phyloP scores from a whole-genome alignment of 2,888 invertebrate species.

The Protodeltote pygarga region DNA sequence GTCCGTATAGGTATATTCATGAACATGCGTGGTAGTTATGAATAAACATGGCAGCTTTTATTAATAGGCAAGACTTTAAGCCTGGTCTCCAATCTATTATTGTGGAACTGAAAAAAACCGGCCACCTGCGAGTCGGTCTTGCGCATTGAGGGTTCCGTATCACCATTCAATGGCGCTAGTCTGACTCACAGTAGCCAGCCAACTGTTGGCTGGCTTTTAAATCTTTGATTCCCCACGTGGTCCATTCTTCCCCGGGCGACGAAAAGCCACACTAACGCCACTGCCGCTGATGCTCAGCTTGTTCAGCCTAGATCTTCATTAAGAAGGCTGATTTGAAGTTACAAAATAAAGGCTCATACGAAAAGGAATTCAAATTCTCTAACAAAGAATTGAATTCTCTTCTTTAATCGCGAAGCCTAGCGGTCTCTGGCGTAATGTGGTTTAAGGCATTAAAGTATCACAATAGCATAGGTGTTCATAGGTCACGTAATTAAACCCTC shows the following conservation, averaged over 20 bases:
- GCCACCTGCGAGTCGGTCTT: too few species aligned
- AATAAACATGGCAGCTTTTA: slow-evolving; percentile 50
- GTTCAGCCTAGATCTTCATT: too few species aligned
- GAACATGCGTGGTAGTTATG: slow-evolving; percentile 51
- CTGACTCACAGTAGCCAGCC: too few species aligned
- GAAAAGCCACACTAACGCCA: too few species aligned
- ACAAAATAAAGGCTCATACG: background rate
- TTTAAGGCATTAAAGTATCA: slow-evolving; percentile 26
- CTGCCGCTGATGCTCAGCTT: too few species aligned
- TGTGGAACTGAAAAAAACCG: too few species aligned
- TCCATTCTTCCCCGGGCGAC: too few species aligned
- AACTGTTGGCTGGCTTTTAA: too few species aligned
- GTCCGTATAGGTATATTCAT: slow-evolving; percentile 44
- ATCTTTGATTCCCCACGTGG: too few species aligned
- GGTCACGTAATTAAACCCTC: slow-evolving; percentile 54
- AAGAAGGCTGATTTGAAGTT: too few species aligned
- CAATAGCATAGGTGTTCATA: slow-evolving; percentile 46
- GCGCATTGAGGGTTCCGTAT: too few species aligned
- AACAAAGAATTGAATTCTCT: slow-evolving; percentile 17
- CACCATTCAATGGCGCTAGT: too few species aligned
- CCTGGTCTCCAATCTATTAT: background rate
- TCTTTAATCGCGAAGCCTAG: slow-evolving; percentile 9
- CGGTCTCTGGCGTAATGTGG: slow-evolving; percentile 13
- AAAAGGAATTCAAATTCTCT: background rate
- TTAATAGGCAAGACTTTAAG: background rate